Base-by-base conservation (phyloP, 2,797 vertebrate genomes). In the Urocyon cinereoargenteus region DNA sequence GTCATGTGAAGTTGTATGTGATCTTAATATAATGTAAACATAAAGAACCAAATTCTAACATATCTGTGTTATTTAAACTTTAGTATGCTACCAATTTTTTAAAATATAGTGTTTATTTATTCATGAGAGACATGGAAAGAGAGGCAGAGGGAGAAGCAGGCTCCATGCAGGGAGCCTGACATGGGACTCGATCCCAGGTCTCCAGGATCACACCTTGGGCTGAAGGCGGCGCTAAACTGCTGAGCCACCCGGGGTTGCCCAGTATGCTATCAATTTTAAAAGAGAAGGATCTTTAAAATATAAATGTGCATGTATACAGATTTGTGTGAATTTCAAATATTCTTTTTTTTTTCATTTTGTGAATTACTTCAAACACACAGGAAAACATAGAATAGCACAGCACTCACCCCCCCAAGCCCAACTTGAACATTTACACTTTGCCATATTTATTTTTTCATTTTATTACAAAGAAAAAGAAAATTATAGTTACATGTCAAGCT, bases 391-490 rank as follows among this genome's bases (percentile, higher is more conserved):
- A 95, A 62, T 12, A 26, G 3, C 15, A 81, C 8, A 59, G 72
- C 24, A 57, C 55, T 68, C 53, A 45, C 6, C 31, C 28, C 55
- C 72, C 72, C 26, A 75, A 9, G 22, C 51, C 19, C 6, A 10
- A 21, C 6, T 36, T 83, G 24, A 94, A 77, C 12, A 77, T 73
- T 83, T 73, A 83, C 10, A 82, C 18, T 82, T 78, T 70, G 26
- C 34, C 19, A 12, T 90, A 95, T 49, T 92, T 62, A 75, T 57
- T 66, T 96, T 61, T 83, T 66, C 45, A 94, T 82, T 97, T 91
- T 73, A 94, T 86, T 91, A 59, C 57, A 86, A 91, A 57, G 62
- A 78, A 66, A 61, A 90, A 82, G 70, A 45, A 95, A 81, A 88
- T 66, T 91, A 91, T 19, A 91, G 45, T 83, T 66, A 45, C 11